These are phyloP conservation scores for Saimiri boliviensis DNA, from an alignment of 2,113 vertebrate genomes.

Conservation along the genomic window DNA sequence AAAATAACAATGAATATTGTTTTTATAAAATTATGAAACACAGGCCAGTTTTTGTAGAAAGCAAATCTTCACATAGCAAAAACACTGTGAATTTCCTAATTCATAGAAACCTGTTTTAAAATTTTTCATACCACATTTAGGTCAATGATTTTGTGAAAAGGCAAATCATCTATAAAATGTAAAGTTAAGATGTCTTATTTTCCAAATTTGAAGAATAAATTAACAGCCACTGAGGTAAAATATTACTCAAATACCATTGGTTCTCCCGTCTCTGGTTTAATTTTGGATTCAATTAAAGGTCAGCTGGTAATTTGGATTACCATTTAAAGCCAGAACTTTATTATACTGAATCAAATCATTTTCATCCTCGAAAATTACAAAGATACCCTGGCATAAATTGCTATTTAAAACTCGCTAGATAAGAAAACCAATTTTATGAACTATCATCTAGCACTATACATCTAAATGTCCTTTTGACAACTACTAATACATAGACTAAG, in stretches of 20 bases:
- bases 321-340: slow-evolving; percentile 38
- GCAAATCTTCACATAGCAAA: neutral
- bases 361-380: neutral
- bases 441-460: neutral
- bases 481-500: neutral
- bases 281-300: slow-evolving; percentile 29
- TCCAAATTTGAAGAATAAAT: neutral
- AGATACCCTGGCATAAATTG: neutral
- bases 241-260: neutral
- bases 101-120: neutral
- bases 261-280: neutral
- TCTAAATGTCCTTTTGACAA: neutral
- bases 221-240: neutral
- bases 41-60: neutral
- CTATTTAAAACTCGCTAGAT: slow-evolving; percentile 47
- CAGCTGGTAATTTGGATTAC: neutral
- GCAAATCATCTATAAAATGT: neutral
- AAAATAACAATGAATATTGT: neutral
- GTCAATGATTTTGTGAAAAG: neutral
- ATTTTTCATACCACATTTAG: neutral
- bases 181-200: neutral
- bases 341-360: neutral
- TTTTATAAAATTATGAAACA: neutral
- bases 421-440: slow-evolving; percentile 42
- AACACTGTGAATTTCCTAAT: neutral